Conservation (phyloP, 2,113 vertebrate species). For the Cebus imitator region DNA sequence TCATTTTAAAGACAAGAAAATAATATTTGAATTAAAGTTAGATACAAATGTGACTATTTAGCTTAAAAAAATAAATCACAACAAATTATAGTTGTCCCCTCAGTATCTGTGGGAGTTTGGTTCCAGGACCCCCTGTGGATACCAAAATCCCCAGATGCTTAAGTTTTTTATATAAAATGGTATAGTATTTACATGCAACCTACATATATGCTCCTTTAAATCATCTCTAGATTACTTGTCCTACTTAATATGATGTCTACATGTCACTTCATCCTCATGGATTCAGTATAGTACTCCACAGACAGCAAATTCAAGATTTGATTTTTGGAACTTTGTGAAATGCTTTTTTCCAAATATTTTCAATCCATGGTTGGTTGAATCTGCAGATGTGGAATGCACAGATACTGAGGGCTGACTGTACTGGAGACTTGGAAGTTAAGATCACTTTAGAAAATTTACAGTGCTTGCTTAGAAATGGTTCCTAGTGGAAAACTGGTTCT, state of each 20-base stretch:
- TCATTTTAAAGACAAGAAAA: slow-evolving; percentile 17
- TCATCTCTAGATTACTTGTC: background rate
- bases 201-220: background rate
- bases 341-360: background rate
- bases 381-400: background rate
- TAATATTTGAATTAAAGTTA: slow-evolving; percentile 22
- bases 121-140: background rate
- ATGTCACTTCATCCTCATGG: background rate
- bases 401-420: background rate
- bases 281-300: background rate
- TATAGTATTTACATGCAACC: background rate
- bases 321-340: background rate
- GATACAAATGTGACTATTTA: background rate
- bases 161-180: background rate
- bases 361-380: background rate
- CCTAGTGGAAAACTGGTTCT: background rate
- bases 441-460: background rate
- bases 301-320: background rate
- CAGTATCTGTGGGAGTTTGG: background rate
- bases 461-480: background rate
- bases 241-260: background rate
- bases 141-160: background rate
- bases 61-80: background rate
- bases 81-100: background rate
- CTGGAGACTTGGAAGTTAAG: background rate